Evolutionary conservation across 2,888 invertebrate genomes (phyloP), one percentile per base, ranked within the genome.

Genomic region (Chloromyia formosa): DNA sequence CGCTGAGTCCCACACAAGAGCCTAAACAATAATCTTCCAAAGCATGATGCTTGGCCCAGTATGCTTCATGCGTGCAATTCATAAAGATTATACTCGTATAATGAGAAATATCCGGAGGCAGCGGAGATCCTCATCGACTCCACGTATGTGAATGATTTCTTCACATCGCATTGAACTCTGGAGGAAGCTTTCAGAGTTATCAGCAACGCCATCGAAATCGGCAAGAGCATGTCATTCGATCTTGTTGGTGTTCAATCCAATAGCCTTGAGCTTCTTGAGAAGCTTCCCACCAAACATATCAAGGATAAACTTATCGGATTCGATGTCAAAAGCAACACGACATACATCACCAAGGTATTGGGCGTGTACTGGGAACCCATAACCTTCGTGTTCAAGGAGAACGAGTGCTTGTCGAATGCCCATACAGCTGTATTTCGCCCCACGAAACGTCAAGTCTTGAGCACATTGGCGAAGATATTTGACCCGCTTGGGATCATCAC

Each of bases 191-290:
- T 4, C 18, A 9, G 7, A 2, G 4, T 54, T 3, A 54, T 54
- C 16, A 4, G 16, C 18, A 9, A 9, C 4, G 54, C 4, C 7
- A 54, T 54, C 54, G 16, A 54, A n/a, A 54, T 54, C 9, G 2
- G 54, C 18, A 54, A 54, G 54, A 9, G 7, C 4, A 54, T 54
- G 54, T 54, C 54, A 2, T 54, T 54, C 18, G 54, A 54, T 9
- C 54, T 54, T 16, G 54, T 54, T 54, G 54, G 54, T 9, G 54
- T 54, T 54, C 54, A 54, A 9, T 54, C 54, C 2, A 54, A 54
- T 9, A 54, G 54, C 54, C 4, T 16, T 2, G 54, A 54, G n/a
- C 54, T 54, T 2, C n/a, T 54, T 7, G 54, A 54, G n/a, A 18
- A 54, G 54, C 9, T 54, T 4, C 18, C 54, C 54, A 9, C 54